Percentiles rank a stretch among this genome's conserved stretches.
Conservation (phyloP, 2,797 vertebrate genomes). For the Gallinago solitaria region DNA sequence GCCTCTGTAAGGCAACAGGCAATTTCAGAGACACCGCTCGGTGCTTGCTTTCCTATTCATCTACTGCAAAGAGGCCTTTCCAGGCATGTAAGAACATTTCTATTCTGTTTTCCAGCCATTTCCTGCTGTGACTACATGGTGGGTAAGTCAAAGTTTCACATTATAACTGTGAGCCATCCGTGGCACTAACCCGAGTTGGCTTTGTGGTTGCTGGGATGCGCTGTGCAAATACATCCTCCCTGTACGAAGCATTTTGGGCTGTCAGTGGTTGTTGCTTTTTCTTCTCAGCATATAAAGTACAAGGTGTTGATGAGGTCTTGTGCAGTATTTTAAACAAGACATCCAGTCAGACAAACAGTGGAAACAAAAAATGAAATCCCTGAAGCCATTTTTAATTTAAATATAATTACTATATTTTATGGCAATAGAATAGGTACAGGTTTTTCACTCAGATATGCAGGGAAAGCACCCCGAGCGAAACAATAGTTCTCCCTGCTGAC, state of each 20-base stretch:
- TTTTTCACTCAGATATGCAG: constrained; percentile 42
- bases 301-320: constrained; percentile 3
- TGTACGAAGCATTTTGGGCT: background rate
- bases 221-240: background rate
- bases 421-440: background rate
- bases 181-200: background rate
- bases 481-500: constrained; percentile 21
- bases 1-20: background rate
- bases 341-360: constrained; percentile 41
- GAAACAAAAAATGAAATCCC: constrained; percentile 46
- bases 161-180: background rate
- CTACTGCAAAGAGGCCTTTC: background rate
- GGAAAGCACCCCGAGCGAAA: constrained; percentile 26
- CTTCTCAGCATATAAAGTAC: background rate
- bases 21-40: background rate
- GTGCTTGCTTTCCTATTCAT: background rate
- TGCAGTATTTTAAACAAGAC: constrained; percentile 44
- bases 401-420: constrained; percentile 62
- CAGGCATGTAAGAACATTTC: constrained; percentile 17
- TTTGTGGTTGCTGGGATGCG: background rate
- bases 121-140: constrained; percentile 81
- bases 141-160: constrained; percentile 79
- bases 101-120: constrained; percentile 82
- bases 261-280: background rate
- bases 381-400: constrained; percentile 61